Evolutionary conservation across 23 tunicate genomes (phyloP), one percentile per base, ranked within the genome.

Genomic region (Corella eumyota): DNA sequence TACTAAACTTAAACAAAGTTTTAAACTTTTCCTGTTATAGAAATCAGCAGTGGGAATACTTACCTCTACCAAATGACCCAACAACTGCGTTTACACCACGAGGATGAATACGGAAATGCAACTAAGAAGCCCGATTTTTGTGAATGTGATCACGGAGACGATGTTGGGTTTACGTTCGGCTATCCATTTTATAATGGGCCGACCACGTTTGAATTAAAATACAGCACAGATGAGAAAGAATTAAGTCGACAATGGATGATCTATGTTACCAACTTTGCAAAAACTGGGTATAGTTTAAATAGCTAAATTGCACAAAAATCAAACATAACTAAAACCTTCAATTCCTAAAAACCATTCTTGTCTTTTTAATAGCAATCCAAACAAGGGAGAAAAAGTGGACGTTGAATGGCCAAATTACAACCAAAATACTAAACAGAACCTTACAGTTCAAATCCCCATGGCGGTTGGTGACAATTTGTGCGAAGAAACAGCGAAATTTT

Each of bases 61-160:
- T n/a, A n/a, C n/a, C n/a, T n/a, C n/a, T n/a, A n/a, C n/a, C n/a
- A n/a, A n/a, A n/a, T n/a, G n/a, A n/a, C n/a, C n/a, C n/a, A n/a
- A n/a, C n/a, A n/a, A n/a, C n/a, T n/a, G n/a, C n/a, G n/a, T n/a
- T n/a, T n/a, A n/a, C n/a, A n/a, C n/a, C n/a, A n/a, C n/a, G n/a
- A n/a, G n/a, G 30, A 37, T 19, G 11, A 19, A 3, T 3, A 26
- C 30, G 37, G 34, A n/a, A 55, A 6, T 4, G 9, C 5, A 1
- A 64, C 44, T 3, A 37, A 2, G 27, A 64, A 64, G 30, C 32
- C 69, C 6, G 54, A 45, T 2, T 46, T 64, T 45, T 64, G 69
- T 32, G 69, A 64, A 45, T 35, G 60, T 25, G 69, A 64, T 30
- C 69, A 64, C 30, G 29, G 55, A 2, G 69, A 64, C 28, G 69